phyloP scores from a whole-genome alignment of 2,888 invertebrate genomes.

The Dolichomitus sp. region DNA sequence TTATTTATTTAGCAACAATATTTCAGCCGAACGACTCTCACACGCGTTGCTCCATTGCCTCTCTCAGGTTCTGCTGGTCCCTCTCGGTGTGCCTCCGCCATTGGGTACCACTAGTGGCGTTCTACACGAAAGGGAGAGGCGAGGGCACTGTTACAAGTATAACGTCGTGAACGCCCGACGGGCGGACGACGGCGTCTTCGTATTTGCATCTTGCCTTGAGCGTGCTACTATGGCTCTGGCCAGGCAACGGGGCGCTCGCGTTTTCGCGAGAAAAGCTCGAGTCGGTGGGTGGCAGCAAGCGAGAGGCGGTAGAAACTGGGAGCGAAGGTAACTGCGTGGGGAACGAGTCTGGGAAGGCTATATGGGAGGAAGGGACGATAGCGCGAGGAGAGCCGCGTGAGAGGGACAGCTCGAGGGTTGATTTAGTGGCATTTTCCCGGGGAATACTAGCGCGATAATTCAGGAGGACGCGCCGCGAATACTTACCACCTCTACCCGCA shows the following conservation, averaged over 20 bases:
- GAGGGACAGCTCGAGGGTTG: conserved; percentile 77
- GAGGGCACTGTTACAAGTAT: conserved; percentile 48
- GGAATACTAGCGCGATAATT: conserved; percentile 82
- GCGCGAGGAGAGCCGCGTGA: conserved; percentile 67
- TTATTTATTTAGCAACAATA: conserved; percentile 83
- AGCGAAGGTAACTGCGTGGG: conserved; percentile 27
- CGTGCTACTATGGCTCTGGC: conserved; percentile 3
- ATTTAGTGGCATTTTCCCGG: conserved; percentile 82
- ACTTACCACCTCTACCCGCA: conserved; percentile 76
- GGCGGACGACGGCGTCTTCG: conserved; percentile 67
- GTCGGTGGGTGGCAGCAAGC: conserved; percentile 48
- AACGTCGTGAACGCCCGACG: conserved; percentile 55
- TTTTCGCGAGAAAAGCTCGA: conserved; percentile 53
- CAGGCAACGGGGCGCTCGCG: conserved; percentile 1
- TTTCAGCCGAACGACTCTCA: conserved; percentile 79
- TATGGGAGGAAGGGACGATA: conserved; percentile 60
- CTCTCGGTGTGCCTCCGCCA: conserved; percentile 22
- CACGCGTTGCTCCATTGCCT: conserved; percentile 69
- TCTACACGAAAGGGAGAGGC: conserved; percentile 32
- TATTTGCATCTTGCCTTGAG: conserved; percentile 71
- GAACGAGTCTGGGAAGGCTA: conserved; percentile 28
- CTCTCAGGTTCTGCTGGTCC: conserved; percentile 2
- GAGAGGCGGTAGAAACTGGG: conserved; percentile 33
- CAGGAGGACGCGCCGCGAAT: conserved; percentile 81
- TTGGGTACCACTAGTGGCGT: conserved; percentile 4